Base-by-base conservation (phyloP, 2,113 vertebrate species). In the Chamaea fasciata region DNA sequence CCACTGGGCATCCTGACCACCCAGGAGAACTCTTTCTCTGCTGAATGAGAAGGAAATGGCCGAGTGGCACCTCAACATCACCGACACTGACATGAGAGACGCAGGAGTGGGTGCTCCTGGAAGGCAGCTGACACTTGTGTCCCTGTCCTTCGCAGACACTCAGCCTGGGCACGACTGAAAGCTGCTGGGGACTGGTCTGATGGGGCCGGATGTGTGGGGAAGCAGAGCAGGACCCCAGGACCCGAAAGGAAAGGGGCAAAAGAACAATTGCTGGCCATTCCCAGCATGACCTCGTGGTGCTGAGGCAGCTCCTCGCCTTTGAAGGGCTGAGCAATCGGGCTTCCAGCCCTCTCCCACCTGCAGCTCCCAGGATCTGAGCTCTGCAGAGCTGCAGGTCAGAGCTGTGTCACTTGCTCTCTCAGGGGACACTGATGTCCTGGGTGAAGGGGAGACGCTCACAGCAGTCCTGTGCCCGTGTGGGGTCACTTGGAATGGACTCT, bases 391-490 rank as follows among this genome's bases (percentile, higher is more conserved):
- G 63, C 47, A 49, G 63, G 9, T 11, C 0, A 17, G 2, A 4
- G 21, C 3, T 17, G 47, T 31, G 63, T 35, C 33, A 2, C 22
- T 28, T 0, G 26, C n/a, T 35, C 59, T 39, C 82, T 30, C 53
- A 37, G 64, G 53, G 30, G 78, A 74, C 55, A 13, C 33, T 2
- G 0, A 10, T 21, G 53, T 39, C 42, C 83, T 39, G 44, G 27
- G 5, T 27, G 4, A 33, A 30, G 52, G 53, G 20, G 47, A 24
- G 50, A 39, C 1, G 16, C 6, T 65, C 73, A 13, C 41, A 33
- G 30, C 44, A 73, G 1, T 49, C 39, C 87, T 5, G 6, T 6
- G n/a, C 30, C 4, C 0, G 0, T 11, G 6, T 10, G 8, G 6
- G 55, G 26, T 47, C 44, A 26, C 50, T 49, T 10, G 3, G 63